Base-by-base conservation (phyloP, 2,888 invertebrate species). In the Caenorhabditis plicata region DNA sequence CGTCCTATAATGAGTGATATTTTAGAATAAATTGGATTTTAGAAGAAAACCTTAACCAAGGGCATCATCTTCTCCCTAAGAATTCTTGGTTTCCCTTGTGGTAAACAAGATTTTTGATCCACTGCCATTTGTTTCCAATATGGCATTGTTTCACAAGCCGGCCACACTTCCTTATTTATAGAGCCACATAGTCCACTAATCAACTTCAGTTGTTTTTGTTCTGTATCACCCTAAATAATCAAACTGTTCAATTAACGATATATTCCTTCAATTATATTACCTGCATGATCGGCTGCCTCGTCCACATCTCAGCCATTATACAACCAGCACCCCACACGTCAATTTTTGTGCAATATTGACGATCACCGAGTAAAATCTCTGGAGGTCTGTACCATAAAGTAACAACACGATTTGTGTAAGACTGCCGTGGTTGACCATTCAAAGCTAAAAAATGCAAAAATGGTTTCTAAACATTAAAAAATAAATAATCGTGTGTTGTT, bases 221-320 rank as follows among this genome's bases (percentile, higher is more conserved):
- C 98, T 0, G 94, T 92, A 43, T 90, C 91, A 17, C 98, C 98
- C n/a, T n/a, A n/a, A n/a, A n/a, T n/a, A n/a, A n/a, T n/a, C n/a
- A n/a, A n/a, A n/a, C n/a, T n/a, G n/a, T n/a, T n/a, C n/a, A n/a
- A n/a, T n/a, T n/a, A n/a, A n/a, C n/a, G n/a, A n/a, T n/a, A n/a
- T n/a, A n/a, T n/a, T n/a, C n/a, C n/a, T n/a, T n/a, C n/a, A n/a
- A n/a, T n/a, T n/a, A n/a, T n/a, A n/a, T n/a, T n/a, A n/a, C n/a
- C 85, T 85, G 85, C 82, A 85, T 82, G 43, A 85, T 84, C 2
- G 85, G 96, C 4, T 83, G 85, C 67, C 87, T 85, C 0, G 94
- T 96, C 96, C 96, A 98, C 92, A 98, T 92, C 85, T 98, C 98
- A 0, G 96, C 96, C 96, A 98, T 96, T 63, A 98, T 98, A 81